Base-by-base conservation (phyloP, 2,797 vertebrate species). In the Myotis vivesi region DNA sequence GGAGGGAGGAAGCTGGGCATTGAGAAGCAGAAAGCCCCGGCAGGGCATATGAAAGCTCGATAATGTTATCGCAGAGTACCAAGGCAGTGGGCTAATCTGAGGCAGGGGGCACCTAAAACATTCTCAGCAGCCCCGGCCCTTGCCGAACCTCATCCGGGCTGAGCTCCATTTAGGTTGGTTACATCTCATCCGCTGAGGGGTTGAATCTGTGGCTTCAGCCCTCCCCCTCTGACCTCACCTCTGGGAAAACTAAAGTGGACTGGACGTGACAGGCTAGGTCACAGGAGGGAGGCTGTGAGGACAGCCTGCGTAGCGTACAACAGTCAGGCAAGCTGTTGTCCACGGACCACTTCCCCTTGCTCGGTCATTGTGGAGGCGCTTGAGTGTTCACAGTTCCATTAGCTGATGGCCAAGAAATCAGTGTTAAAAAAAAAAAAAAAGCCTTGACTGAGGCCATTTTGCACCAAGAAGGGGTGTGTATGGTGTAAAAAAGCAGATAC, bases 401-500 rank as follows among this genome's bases (percentile, higher is more conserved):
- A 89, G 77, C 75, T 73, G 23, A 3, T 53, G 28, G 91, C 84
- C 51, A 93, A 81, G 80, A 94, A 49, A 59, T 75, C 79, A 30
- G 2, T 55, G 59, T 64, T 28, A 13, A 59, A 23, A 55, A 11
- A 55, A 55, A 11, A 36, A 38, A 64, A 44, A 49, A 76, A n/a
- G 25, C 17, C 62, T 82, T 71, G 17, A 71, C 75, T 62, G 28
- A 96, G 82, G 25, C 81, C 44, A n/a, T 91, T 93, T 96, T 92
- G 19, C 55, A 68, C 23, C 80, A 44, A 66, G 53, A 93, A 64
- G 69, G 22, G 57, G 75, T 55, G 4, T 82, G 33, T 55, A 5
- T 93, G 23, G 28, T 92, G 15, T 91, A 82, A 75, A 69, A 92
- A 94, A 89, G 53, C 44, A 95, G 87, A 91, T 95, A 72, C 76